These are phyloP conservation scores for Oryzias melastigma DNA, from an alignment of 2,113 vertebrate genomes.

Conservation along the genomic window DNA sequence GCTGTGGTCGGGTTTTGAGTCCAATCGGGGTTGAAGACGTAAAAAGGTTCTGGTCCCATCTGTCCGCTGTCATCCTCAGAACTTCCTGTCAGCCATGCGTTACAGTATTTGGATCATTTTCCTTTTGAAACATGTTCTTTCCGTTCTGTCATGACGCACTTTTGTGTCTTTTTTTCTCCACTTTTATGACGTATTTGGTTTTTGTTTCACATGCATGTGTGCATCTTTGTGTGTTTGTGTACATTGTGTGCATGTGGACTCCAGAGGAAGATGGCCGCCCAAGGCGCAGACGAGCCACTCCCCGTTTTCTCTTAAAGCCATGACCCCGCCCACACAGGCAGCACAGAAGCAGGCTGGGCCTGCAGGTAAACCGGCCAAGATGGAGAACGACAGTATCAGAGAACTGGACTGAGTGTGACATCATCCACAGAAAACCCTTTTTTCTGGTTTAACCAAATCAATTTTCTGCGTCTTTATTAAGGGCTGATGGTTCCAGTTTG, in stretches of 20 bases:
- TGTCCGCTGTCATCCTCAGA: not conserved
- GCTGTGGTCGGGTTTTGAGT: not conserved
- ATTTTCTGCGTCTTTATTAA: no score
- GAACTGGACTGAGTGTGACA: no score
- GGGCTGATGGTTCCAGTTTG: no score
- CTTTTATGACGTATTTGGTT: slow-evolving; percentile 45
- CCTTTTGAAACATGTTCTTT: slow-evolving; percentile 26
- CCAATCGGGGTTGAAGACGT: not conserved
- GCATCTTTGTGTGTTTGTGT: slow-evolving; percentile 23
- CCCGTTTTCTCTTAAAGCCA: slow-evolving; percentile 81
- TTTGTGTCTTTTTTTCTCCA: slow-evolving; percentile 40
- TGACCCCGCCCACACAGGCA: slow-evolving; percentile 69
- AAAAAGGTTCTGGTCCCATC: no score
- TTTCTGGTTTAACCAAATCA: no score
- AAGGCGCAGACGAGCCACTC: slow-evolving; percentile 73
- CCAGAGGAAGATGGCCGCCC: slow-evolving; percentile 77
- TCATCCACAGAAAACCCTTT: no score
- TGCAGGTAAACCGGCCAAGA: slow-evolving; percentile 62
- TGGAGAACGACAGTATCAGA: not conserved
- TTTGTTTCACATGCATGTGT: slow-evolving; percentile 40
- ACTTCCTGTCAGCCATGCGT: not conserved
- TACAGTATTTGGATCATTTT: slow-evolving; percentile 3
- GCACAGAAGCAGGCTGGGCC: slow-evolving; percentile 69
- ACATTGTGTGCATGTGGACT: slow-evolving; percentile 47
- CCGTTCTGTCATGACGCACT: slow-evolving; percentile 46